Conservation (phyloP, 2,888 invertebrate genomes). For the Philereme transversata region DNA sequence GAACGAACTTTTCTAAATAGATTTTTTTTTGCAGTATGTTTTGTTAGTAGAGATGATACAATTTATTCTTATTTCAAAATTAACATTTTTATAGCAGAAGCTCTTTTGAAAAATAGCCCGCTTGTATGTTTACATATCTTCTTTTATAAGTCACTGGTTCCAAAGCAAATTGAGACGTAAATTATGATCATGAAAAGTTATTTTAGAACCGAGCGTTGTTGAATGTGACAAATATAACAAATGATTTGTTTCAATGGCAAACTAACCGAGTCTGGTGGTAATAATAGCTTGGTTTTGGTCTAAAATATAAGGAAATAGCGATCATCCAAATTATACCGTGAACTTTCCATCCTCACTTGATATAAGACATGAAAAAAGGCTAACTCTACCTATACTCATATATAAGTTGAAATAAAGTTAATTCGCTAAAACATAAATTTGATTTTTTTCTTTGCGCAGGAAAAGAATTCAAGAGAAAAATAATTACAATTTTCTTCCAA, state of each 20-base stretch:
- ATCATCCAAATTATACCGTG: neutral
- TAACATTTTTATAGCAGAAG: constrained; percentile 24
- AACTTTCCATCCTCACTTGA: no score
- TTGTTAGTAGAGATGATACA: neutral
- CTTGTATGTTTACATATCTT: constrained; percentile 48
- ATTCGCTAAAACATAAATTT: no score
- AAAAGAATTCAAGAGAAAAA: no score
- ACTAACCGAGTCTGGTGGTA: constrained; percentile 28
- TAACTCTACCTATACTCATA: no score
- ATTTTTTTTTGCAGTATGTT: no score
- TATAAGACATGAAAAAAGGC: no score
- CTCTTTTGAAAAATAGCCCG: constrained; percentile 55
- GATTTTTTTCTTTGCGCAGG: no score
- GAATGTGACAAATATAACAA: constrained; percentile 56
- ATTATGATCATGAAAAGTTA: constrained; percentile 49
- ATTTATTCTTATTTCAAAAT: constrained; percentile 3
- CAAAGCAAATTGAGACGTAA: constrained; percentile 62
- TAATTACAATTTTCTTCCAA: no score
- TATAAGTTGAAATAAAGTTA: no score
- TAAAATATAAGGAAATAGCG: constrained; percentile 24
- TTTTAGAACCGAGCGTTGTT: constrained; percentile 46
- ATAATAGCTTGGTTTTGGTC: constrained; percentile 29
- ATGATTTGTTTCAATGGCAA: constrained; percentile 52
- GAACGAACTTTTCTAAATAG: neutral
- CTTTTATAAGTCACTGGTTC: constrained; percentile 38